Conservation (phyloP, 2,888 invertebrate genomes). For the Ectemnius cavifrons region DNA sequence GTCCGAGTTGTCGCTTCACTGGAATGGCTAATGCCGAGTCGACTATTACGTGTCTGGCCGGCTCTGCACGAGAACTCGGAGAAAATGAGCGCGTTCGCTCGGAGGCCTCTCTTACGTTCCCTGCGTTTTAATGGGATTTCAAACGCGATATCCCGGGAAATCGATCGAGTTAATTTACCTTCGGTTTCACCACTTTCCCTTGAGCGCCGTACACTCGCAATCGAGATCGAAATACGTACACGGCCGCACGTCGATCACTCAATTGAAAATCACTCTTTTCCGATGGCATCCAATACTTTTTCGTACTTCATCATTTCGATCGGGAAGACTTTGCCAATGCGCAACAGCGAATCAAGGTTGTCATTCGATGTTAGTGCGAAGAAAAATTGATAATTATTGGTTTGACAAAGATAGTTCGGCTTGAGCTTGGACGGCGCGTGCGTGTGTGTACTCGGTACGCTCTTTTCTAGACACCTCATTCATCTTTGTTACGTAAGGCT, state of each 20-base stretch:
- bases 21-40: slow-evolving; percentile 2
- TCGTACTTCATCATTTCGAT: too few relatives aligned
- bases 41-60: slow-evolving; percentile 16
- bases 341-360: too few relatives aligned
- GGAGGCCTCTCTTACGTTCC: slow-evolving; percentile 37
- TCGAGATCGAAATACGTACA: slow-evolving; percentile 35
- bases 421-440: slow-evolving; percentile 3
- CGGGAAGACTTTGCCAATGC: too few relatives aligned
- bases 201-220: slow-evolving; percentile 22
- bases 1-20: slow-evolving; percentile 15
- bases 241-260: not conserved
- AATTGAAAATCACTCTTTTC: not conserved
- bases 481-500: slow-evolving; percentile 52
- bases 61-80: not conserved
- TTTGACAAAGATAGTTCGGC: slow-evolving; percentile 20
- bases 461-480: slow-evolving; percentile 23
- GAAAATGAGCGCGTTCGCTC: slow-evolving; percentile 34
- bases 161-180: slow-evolving; percentile 47
- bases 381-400: slow-evolving; percentile 30
- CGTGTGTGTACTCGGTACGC: slow-evolving; percentile 15
- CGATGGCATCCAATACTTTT: too few relatives aligned
- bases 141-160: slow-evolving; percentile 40
- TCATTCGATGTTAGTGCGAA: too few relatives aligned
- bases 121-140: slow-evolving; percentile 40
- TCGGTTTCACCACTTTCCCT: slow-evolving; percentile 62